Percentiles rank a stretch among this genome's conserved stretches.
Conservation (phyloP, 2,113 vertebrate genomes). For the Phalacrocorax pelagicus region DNA sequence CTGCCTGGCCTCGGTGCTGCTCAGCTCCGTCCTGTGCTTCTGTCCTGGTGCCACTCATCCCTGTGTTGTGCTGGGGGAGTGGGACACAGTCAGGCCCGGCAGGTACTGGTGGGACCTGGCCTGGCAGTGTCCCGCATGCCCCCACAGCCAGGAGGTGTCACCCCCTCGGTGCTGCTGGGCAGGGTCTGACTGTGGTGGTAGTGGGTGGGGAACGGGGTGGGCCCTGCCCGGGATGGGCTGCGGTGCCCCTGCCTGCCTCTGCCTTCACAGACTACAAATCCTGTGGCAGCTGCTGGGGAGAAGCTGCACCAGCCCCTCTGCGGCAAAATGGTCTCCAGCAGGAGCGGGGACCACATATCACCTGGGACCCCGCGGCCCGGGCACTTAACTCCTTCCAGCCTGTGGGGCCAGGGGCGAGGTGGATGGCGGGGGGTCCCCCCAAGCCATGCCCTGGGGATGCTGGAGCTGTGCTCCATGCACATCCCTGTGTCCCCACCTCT, state of each 20-base stretch:
- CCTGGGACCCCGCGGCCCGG: not conserved
- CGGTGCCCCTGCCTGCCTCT: not conserved
- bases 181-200: not conserved
- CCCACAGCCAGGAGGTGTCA: not conserved
- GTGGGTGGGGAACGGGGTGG: not conserved
- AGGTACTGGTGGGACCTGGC: not conserved
- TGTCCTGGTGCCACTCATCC: not conserved
- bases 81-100: not conserved
- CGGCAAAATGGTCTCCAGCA: constrained; percentile 46
- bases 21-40: not conserved
- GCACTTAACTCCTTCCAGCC: constrained; percentile 12
- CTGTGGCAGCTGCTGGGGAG: not conserved
- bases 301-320: constrained; percentile 48
- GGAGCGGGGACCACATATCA: constrained; percentile 1
- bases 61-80: not conserved
- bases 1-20: not conserved
- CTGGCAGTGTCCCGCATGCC: not conserved
- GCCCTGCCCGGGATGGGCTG: not conserved
- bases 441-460: not conserved
- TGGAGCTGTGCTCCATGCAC: accelerated
- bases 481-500: not conserved
- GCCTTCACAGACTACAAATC: not conserved
- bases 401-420: not conserved
- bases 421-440: not conserved
- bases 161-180: not conserved